Conservation (phyloP, 2,888 invertebrate genomes). For the Iphiclides podalirius region DNA sequence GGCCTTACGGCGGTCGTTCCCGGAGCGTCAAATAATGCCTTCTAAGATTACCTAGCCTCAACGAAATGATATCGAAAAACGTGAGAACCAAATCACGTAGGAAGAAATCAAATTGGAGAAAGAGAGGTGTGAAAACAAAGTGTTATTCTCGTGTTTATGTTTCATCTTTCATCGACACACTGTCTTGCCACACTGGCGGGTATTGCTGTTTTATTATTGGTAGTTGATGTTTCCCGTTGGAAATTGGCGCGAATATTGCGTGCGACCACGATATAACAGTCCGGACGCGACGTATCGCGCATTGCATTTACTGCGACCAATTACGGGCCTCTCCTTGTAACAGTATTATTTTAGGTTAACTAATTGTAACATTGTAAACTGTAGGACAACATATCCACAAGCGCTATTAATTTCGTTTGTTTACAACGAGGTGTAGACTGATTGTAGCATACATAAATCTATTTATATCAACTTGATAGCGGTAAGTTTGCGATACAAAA, state of each 20-base stretch:
- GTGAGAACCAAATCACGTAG: not conserved
- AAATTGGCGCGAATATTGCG: slow-evolving; percentile 45
- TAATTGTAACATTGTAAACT: slow-evolving; percentile 6
- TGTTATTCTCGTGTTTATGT: too few species aligned
- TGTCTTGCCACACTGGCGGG: slow-evolving; percentile 4
- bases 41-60: not conserved
- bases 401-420: not conserved
- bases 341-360: slow-evolving; percentile 12
- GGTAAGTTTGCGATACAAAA: too few species aligned
- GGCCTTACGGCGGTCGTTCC: slow-evolving; percentile 10
- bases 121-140: not conserved
- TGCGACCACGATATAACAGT: slow-evolving; percentile 53
- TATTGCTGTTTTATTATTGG: slow-evolving; percentile 17
- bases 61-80: not conserved
- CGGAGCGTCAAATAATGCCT: not conserved
- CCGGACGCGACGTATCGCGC: slow-evolving; percentile 32
- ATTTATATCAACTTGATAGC: too few species aligned
- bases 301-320: slow-evolving; percentile 23
- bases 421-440: not conserved
- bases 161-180: too few species aligned
- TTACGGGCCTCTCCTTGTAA: slow-evolving; percentile 19
- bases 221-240: slow-evolving; percentile 44
- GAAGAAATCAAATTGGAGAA: not conserved
- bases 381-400: not conserved
- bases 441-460: not conserved